Percentiles rank a stretch among this genome's conserved stretches.
These are phyloP conservation scores for Enteromius treurensis DNA, from an alignment of 2,797 vertebrate genomes.

Conservation along the genomic window DNA sequence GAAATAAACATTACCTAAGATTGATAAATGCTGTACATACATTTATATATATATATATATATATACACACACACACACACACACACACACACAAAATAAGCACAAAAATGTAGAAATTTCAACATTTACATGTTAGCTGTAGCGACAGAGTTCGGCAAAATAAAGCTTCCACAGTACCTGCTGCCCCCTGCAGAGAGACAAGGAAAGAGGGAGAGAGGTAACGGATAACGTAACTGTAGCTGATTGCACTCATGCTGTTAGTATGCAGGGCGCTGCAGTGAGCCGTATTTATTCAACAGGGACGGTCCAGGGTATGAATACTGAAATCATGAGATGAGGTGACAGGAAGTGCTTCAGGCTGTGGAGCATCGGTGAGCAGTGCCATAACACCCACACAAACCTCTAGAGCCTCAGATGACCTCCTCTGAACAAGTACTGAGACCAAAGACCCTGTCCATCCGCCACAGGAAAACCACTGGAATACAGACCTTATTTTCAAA, in stretches of 20 bases:
- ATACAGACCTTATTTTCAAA: slow-evolving; percentile 16
- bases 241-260: slow-evolving; percentile 60
- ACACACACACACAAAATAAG: no score
- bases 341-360: slow-evolving; percentile 54
- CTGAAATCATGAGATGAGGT: slow-evolving; percentile 52
- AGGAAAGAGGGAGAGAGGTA: slow-evolving; percentile 46
- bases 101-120: background rate
- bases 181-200: slow-evolving; percentile 35
- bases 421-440: slow-evolving; percentile 16
- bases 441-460: slow-evolving; percentile 6
- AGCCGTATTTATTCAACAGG: slow-evolving; percentile 54
- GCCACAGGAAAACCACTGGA: background rate
- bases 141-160: slow-evolving; percentile 38
- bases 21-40: no score
- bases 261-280: slow-evolving; percentile 21
- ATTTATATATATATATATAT: background rate
- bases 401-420: slow-evolving; percentile 40
- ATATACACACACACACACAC: no score
- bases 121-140: background rate
- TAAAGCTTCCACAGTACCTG: slow-evolving; percentile 24
- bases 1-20: no score
- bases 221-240: slow-evolving; percentile 41
- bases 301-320: slow-evolving; percentile 55
- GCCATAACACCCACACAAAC: slow-evolving; percentile 28
- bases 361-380: slow-evolving; percentile 28